phyloP scores from a whole-genome alignment of 2,113 vertebrate species.

The Malurus alboscapulatus region DNA sequence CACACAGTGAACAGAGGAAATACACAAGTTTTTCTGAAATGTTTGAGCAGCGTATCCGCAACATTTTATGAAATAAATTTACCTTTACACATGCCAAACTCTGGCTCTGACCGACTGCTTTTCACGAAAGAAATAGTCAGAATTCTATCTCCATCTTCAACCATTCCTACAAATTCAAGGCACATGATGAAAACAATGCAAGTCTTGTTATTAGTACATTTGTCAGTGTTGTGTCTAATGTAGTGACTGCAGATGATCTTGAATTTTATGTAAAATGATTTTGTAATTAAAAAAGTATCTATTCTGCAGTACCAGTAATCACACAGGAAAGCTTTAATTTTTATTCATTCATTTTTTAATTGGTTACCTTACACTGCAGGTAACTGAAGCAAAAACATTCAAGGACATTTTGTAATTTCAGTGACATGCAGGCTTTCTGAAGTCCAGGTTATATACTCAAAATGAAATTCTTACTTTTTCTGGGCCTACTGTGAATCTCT shows the following conservation, averaged over 20 bases:
- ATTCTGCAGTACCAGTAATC: not conserved
- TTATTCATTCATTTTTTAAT: not conserved
- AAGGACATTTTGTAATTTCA: not conserved
- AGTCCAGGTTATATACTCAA: not conserved
- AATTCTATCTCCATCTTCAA: not conserved
- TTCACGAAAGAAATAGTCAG: not conserved
- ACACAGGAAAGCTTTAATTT: not conserved
- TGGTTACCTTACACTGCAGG: not conserved
- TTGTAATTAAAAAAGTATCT: not conserved
- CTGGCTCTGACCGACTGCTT: not conserved
- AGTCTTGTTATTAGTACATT: rapidly evolving
- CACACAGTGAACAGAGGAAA: not conserved
- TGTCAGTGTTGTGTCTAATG: not conserved
- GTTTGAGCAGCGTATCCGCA: not conserved
- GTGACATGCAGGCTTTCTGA: not conserved
- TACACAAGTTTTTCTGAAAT: not conserved
- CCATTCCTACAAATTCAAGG: not conserved
- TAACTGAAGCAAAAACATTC: not conserved
- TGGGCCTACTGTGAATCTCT: not conserved
- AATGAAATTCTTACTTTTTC: not conserved
- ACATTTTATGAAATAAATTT: not conserved
- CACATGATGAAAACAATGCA: not conserved
- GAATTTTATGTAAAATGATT: not conserved
- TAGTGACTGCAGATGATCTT: not conserved
- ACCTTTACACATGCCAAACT: rapidly evolving